These are phyloP conservation scores for Oscheius sp. DNA, from an alignment of 2,888 invertebrate species.

Conservation along the genomic window DNA sequence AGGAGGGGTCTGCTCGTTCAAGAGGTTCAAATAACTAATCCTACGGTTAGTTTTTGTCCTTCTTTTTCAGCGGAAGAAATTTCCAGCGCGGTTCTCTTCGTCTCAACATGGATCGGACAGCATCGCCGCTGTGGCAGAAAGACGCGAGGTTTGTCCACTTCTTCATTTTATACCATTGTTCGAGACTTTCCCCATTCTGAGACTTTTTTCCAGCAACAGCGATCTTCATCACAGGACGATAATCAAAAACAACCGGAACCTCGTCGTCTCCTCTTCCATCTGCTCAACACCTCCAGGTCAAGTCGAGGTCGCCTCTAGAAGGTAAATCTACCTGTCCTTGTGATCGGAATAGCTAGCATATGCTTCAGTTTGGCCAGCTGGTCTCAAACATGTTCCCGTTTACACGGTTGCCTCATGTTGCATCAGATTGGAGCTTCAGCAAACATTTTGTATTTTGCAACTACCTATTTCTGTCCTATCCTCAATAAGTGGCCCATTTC, in stretches of 20 bases:
- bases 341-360: not conserved
- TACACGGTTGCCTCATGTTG: constrained; percentile 3
- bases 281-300: constrained; percentile 60
- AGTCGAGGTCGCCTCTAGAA: constrained; percentile 52
- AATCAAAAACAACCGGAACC: not conserved
- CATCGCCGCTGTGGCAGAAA: constrained; percentile 1
- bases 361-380: not conserved
- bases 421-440: not conserved
- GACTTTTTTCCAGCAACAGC: not conserved
- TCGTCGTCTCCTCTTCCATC: constrained; percentile 45
- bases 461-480: too few species aligned
- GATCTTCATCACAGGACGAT: constrained; percentile 17
- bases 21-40: constrained; percentile 63
- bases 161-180: not conserved
- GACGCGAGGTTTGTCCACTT: constrained; percentile 4
- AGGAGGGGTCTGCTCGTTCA: constrained; percentile 59
- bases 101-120: constrained; percentile 3
- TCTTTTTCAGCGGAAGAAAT: not conserved
- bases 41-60: constrained; percentile 50
- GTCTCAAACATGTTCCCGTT: not conserved
- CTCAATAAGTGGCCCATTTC: constrained; percentile 7
- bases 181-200: not conserved
- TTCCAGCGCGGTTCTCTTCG: constrained; percentile 12
- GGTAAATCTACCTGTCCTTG: constrained; percentile 40
- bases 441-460: too few species aligned